Evolutionary conservation across 1,140 invertebrate genomes (phyloP).

Genomic region (Pectinophora gossypiella): DNA sequence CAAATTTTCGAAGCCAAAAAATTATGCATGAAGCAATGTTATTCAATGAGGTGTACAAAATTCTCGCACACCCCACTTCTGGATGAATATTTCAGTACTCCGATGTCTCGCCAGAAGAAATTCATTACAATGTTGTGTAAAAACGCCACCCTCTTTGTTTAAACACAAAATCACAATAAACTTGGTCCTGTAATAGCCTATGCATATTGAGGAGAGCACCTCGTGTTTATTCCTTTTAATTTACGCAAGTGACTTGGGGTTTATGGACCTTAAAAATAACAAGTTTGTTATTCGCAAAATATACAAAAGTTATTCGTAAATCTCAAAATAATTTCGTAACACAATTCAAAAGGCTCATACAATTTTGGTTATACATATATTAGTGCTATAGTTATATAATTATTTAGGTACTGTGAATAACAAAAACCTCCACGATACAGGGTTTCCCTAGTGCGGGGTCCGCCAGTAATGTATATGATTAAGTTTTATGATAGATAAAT

Average conservation of each 20-base stretch:
- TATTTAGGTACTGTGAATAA: too few relatives aligned
- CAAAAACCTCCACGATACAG: too few relatives aligned
- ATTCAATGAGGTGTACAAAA: constrained; percentile 66
- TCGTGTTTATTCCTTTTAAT: constrained; percentile 55
- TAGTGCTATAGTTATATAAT: too few relatives aligned
- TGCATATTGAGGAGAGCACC: constrained; percentile 57
- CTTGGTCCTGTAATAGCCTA: constrained; percentile 53
- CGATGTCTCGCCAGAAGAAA: constrained; percentile 55
- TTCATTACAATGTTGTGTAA: constrained; percentile 58
- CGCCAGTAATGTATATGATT: too few relatives aligned
- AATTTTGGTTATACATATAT: too few relatives aligned
- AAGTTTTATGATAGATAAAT: too few relatives aligned
- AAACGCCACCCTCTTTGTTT: constrained; percentile 63
- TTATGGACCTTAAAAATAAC: constrained; percentile 3
- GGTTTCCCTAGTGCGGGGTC: too few relatives aligned
- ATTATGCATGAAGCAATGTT: constrained; percentile 67
- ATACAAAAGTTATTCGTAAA: too few relatives aligned
- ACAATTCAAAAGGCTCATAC: too few relatives aligned
- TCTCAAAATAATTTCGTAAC: too few relatives aligned
- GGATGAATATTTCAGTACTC: constrained; percentile 54
- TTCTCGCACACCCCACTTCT: constrained; percentile 44
- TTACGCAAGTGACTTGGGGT: constrained; percentile 18
- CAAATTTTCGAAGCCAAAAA: constrained; percentile 44
- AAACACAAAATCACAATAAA: constrained; percentile 69
- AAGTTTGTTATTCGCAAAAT: too few relatives aligned